phyloP scores from a whole-genome alignment of 1,140 invertebrate genomes.

The Diorhabda sublineata region DNA sequence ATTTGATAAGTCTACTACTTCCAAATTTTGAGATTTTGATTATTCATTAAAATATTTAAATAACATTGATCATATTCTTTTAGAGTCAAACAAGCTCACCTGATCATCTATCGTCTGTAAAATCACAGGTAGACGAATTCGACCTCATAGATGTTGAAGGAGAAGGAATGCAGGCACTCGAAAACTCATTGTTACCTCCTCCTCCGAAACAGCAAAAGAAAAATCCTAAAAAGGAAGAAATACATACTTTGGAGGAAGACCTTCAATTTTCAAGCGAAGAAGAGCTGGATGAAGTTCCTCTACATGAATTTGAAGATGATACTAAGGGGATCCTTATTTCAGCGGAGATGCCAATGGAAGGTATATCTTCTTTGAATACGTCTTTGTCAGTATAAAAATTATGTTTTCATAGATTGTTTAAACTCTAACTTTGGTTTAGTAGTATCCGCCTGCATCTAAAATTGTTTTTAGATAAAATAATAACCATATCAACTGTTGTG shows the following conservation, averaged over 20 bases:
- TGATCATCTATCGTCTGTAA: constrained; percentile 51
- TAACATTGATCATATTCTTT: constrained; percentile 22
- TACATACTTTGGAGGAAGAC: constrained; percentile 59
- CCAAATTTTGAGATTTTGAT: too few relatives aligned
- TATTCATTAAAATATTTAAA: too few relatives aligned
- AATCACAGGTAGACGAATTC: constrained; percentile 55
- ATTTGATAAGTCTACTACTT: too few relatives aligned
- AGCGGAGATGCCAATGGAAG: constrained; percentile 52
- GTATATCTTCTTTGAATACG: not conserved
- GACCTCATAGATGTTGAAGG: constrained; percentile 72
- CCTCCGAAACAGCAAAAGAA: constrained; percentile 41
- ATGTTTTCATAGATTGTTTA: too few relatives aligned
- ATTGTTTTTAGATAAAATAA: too few relatives aligned
- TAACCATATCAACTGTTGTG: too few relatives aligned
- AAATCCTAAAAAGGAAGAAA: constrained; percentile 49
- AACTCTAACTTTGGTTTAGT: too few relatives aligned
- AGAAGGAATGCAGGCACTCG: constrained; percentile 37
- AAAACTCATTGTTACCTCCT: constrained; percentile 40
- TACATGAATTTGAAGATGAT: constrained; percentile 55
- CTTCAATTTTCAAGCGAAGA: constrained; percentile 71
- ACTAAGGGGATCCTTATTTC: constrained; percentile 52
- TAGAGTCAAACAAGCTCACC: constrained; percentile 60
- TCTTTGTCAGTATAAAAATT: too few relatives aligned
- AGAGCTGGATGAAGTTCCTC: constrained; percentile 62
- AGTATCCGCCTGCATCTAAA: too few relatives aligned